Evolutionary conservation across 2,888 invertebrate genomes (phyloP), one percentile per base, ranked within the genome.

Genomic region (Leucozona laternaria): DNA sequence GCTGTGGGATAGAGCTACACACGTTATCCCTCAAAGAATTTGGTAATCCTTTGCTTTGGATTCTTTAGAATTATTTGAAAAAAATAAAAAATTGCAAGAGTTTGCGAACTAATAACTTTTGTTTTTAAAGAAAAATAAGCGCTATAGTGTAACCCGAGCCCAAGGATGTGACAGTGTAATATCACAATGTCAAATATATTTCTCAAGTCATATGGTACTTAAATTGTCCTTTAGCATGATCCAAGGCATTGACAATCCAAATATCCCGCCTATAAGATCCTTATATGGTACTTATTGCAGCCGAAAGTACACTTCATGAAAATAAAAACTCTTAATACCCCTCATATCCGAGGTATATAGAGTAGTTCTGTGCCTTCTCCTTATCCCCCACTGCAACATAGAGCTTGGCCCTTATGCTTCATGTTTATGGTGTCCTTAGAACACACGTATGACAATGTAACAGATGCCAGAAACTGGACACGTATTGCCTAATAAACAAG

Each of bases 401-500:
- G 50, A 25, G 50, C 4, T 28, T 53, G 3, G 22, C 2, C 50
- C 45, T 22, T 50, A 50, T 22, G 43, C 15, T 34, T 34, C 37
- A 58, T 76, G 70, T 83, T 83, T 55, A 58, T 79, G n/a, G 60
- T 71, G 64, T 71, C 79, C 66, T 62, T 72, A 72, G n/a, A 77
- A 79, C 55, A 78, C 81, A 78, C 81, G 73, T 78, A 78, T 78
- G 68, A 86, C 85, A 86, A 75, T 81, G 85, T 86, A 86, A 75
- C 85, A 78, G 81, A 78, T 86, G 85, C 81, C 53, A 34, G 25
- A 25, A 81, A 78, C 50, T 78, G 64, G 78, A 70, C 85, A 86
- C 85, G 85, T 86, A 78, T 78, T 53, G 75, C 57, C 78, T 78
- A 68, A 86, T 86, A 81, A 86, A 86, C 85, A 81, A 78, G 81